A percentile compares a stretch with the other conserved stretches of the same genome.
These are phyloP conservation scores for Callorhinus ursinus DNA, from an alignment of 2,113 vertebrate genomes.

Conservation along the genomic window DNA sequence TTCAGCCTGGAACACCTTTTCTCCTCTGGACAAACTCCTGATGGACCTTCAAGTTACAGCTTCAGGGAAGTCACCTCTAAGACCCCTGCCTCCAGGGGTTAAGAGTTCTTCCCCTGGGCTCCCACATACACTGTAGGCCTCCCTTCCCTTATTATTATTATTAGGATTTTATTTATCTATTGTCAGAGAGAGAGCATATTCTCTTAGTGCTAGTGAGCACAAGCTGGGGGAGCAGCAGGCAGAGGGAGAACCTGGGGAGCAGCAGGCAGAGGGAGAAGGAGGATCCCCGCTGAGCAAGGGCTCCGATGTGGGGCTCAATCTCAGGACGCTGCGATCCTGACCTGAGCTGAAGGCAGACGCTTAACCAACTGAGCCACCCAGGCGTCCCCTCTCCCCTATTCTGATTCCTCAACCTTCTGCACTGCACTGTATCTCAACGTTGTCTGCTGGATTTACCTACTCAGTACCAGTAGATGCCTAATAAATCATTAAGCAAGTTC, in stretches of 20 bases:
- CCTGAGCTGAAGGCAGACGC: neutral
- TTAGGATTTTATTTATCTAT: too few species aligned
- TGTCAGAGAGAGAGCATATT: too few species aligned
- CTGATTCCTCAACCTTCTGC: neutral
- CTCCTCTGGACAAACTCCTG: constrained; percentile 9
- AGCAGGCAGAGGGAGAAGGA: neutral
- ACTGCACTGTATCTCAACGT: neutral
- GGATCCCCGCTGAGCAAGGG: neutral
- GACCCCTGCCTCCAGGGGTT: neutral
- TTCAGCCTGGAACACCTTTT: neutral
- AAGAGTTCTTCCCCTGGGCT: neutral
- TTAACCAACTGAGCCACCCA: neutral
- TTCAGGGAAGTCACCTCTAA: neutral
- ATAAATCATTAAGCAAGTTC: neutral
- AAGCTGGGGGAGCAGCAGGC: too few species aligned
- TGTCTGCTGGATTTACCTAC: neutral
- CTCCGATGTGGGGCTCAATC: neutral
- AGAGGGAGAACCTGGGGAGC: too few species aligned
- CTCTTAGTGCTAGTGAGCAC: too few species aligned
- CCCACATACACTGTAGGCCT: neutral
- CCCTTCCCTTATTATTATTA: neutral
- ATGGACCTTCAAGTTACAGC: neutral
- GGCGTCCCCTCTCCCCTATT: neutral
- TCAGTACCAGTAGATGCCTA: neutral
- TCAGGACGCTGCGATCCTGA: neutral